Conservation (phyloP, 2,113 vertebrate genomes). For the Uropsilus gracilis region DNA sequence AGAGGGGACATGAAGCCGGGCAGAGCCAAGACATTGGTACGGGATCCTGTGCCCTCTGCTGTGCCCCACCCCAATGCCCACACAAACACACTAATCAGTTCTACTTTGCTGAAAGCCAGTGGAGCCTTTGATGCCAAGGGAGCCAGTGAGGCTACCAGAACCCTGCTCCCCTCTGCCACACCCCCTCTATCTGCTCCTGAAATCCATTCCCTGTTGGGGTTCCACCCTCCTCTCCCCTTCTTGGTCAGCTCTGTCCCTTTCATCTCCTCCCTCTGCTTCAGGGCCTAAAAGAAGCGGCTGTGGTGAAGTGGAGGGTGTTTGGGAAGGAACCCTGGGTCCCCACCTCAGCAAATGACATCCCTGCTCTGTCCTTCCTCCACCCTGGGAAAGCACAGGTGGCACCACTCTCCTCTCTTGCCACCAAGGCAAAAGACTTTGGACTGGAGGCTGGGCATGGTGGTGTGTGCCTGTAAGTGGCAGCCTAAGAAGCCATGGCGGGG, state of each 20-base stretch:
- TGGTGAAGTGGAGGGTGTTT: conserved; percentile 25
- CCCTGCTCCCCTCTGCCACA: background rate
- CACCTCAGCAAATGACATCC: conserved; percentile 61
- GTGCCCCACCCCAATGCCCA: background rate
- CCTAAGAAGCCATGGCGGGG: too few relatives aligned
- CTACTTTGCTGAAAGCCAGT: background rate
- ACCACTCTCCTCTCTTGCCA: background rate
- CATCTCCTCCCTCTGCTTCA: conserved; percentile 55
- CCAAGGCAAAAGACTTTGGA: background rate
- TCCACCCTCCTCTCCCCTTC: background rate
- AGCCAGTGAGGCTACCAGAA: conserved; percentile 22
- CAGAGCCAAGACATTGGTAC: background rate
- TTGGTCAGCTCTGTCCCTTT: conserved; percentile 63
- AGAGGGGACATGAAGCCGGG: background rate
- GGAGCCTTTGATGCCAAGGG: conserved; percentile 53
- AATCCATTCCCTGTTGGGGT: conserved; percentile 52
- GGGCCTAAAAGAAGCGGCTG: conserved; percentile 49
- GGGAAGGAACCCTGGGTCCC: conserved; percentile 21
- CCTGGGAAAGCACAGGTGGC: conserved; percentile 35
- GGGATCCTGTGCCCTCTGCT: background rate
- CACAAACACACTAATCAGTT: background rate
- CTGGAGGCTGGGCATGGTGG: too few relatives aligned
- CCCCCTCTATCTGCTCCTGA: conserved; percentile 55
- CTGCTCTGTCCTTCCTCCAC: conserved; percentile 26
- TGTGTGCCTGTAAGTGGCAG: too few relatives aligned